Evolutionary conservation across 2,888 invertebrate genomes (phyloP), one percentile per base, ranked within the genome.

Genomic region (Yponomeuta sedellus): DNA sequence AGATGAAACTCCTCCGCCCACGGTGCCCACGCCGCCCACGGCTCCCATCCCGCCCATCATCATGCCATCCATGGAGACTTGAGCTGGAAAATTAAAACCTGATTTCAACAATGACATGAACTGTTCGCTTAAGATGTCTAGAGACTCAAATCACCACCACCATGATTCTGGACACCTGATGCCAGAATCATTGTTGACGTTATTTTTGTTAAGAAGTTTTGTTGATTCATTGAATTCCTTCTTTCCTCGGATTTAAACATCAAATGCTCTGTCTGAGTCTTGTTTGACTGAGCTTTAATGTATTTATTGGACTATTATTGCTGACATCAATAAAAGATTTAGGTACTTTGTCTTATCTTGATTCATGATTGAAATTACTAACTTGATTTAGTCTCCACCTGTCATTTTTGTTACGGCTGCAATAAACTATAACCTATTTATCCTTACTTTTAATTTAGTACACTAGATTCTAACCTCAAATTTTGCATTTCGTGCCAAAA

Each of bases 61-160:
- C 92, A 95, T 93, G 75, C 94, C 94, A 83, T 95, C 95, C 92
- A 95, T 93, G 67, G 95, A 94, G 76, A 95, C 89, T 85, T 94
- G 93, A 75, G 94, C 94, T 94, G 92, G 72, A 93, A 83, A 64
- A 56, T 67, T 25, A 72, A 66, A 66, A 57, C 25, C 44, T 58
- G 20, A 58, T 20, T 3, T 58, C n/a, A 40, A 22, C 63, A 63
- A 40, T 63, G n/a, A 20, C 58, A 22, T 20, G 58, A 58, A 20
- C 58, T 58, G n/a, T 58, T 58, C 58, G 58, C 58, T 58, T 19
- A 10, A 2, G 12, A 58, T 58, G 58, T 52, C 16, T 52, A 52
- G 44, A 52, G 2, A 52, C 44, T 3, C 12, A 52, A 16, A 52
- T 16, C 16, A 52, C 44, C 44, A 52, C 44, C 44, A 52, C 44